A percentile compares a stretch with the other conserved stretches of the same genome.
Conservation (phyloP, 2,113 vertebrate species). For the Spermophilus dauricus region DNA sequence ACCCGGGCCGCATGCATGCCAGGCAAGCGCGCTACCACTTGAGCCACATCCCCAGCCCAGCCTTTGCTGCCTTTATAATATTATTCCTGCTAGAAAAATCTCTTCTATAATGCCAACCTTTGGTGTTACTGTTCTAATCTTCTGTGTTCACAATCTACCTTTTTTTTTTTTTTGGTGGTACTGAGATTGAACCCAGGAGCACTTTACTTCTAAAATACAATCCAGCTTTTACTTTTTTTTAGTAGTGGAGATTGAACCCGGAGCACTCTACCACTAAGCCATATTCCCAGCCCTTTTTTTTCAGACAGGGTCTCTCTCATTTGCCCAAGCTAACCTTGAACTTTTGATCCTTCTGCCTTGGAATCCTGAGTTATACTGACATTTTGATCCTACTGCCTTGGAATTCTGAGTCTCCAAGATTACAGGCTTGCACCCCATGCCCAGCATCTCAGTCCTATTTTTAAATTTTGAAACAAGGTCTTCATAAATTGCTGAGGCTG, state of each 20-base stretch:
- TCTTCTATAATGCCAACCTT: background rate
- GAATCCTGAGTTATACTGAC: background rate
- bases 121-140: background rate
- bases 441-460: background rate
- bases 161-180: background rate
- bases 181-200: background rate
- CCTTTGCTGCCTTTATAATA: background rate
- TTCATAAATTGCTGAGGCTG: background rate
- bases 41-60: background rate
- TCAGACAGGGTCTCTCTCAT: background rate
- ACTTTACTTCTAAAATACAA: background rate
- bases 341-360: background rate
- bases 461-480: background rate
- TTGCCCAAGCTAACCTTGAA: background rate
- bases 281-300: background rate
- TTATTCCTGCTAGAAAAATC: background rate
- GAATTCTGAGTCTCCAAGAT: background rate
- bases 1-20: too few species aligned
- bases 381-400: background rate
- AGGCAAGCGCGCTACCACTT: too few species aligned
- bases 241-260: background rate
- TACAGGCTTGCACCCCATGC: background rate
- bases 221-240: background rate
- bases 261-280: background rate
- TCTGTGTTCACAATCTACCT: background rate